Conservation (phyloP, 2,113 vertebrate species). For the Pteropus alecto region DNA sequence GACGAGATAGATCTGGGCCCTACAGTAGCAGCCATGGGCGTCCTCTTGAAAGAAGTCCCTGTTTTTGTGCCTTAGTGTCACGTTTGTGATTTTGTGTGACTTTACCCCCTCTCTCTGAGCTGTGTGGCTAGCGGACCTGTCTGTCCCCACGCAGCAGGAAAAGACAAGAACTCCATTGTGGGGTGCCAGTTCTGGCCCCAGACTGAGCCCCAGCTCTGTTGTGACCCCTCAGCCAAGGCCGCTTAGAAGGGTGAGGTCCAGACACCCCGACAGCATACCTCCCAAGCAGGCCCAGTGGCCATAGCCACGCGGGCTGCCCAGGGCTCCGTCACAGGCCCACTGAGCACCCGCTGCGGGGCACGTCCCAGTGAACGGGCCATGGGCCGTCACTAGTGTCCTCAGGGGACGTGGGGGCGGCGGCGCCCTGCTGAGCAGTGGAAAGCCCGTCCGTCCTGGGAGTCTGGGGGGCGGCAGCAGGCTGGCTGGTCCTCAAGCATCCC, state of each 20-base stretch:
- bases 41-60: not conserved
- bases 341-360: accelerated
- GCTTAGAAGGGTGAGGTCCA: not conserved
- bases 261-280: accelerated
- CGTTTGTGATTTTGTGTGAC: accelerated
- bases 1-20: accelerated
- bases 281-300: not conserved
- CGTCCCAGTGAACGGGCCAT: accelerated
- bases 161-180: not conserved
- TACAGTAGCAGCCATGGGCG: accelerated
- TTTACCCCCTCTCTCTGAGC: not conserved
- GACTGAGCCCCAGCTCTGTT: not conserved
- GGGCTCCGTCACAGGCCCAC: not conserved
- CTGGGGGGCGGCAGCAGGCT: not conserved
- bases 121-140: accelerated
- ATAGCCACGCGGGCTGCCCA: accelerated
- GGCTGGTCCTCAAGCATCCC: not conserved
- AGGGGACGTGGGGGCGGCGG: not conserved
- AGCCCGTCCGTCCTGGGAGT: not conserved
- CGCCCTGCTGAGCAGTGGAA: accelerated
- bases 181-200: too few relatives aligned
- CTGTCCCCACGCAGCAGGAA: not conserved
- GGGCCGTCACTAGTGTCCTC: not conserved
- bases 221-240: not conserved
- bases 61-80: accelerated